Base-by-base conservation (phyloP, 2,888 invertebrate species). In the Agonopterix arenella region DNA sequence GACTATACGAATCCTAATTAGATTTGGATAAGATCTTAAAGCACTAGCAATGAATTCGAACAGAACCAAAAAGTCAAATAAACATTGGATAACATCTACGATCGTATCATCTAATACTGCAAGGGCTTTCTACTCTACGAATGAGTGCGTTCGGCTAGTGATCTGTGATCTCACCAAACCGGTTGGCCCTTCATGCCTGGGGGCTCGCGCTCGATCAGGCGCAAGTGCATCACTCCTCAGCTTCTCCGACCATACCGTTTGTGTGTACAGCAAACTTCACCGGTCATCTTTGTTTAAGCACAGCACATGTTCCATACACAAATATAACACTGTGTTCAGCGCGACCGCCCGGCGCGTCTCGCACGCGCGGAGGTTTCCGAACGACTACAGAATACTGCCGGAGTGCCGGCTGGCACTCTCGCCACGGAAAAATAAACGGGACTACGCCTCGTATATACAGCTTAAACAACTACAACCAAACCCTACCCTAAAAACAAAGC, bases 121-220 rank as follows among this genome's bases (percentile, higher is more conserved):
- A 53, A 61, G 61, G 62, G 72, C 72, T 77, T 73, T 73, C 73
- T 73, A 71, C 60, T 70, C 60, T 64, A 68, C 62, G 60, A 56
- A 59, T 56, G 57, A 67, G 63, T 65, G 70, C 67, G 61, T 70
- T 77, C 69, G 70, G 73, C 64, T 70, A 68, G 69, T 75, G 73
- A 70, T 78, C 86, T 89, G 69, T 75, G 73, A 70, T 78, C 86
- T 89, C 76, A 89, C 88, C 88, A 89, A 83, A 89, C 88, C 85
- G 89, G 88, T 85, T 84, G 85, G 63, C 85, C 89, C 82, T 84
- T 86, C 88, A 89, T 88, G 73, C 78, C 78, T 75, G 74, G 69
- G 60, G 65, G 41, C 9, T 44, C 66, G 66, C 73, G 72, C 62
- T 77, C 79, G 63, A 70, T 66, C 62, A 77, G 70, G 61, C 79